These are phyloP conservation scores for Baccha elongata DNA, from an alignment of 2,888 invertebrate species.

Conservation along the genomic window DNA sequence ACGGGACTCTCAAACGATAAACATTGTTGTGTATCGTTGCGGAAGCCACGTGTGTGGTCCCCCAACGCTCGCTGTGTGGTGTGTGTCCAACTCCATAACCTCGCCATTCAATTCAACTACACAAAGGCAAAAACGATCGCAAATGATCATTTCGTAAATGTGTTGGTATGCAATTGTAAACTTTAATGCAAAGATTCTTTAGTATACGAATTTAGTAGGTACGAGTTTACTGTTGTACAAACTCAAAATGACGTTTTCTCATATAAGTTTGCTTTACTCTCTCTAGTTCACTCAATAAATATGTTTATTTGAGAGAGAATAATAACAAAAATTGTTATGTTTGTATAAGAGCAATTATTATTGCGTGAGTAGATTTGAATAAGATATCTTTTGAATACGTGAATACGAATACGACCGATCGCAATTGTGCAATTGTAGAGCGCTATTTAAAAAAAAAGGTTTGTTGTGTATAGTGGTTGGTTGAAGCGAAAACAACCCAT, in stretches of 20 bases:
- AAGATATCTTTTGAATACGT: neutral
- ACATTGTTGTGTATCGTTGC: conserved; percentile 72
- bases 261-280: conserved; percentile 13
- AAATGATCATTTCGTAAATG: neutral
- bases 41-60: conserved; percentile 76
- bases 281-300: conserved; percentile 10
- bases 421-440: conserved; percentile 41
- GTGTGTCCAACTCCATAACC: conserved; percentile 34
- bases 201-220: neutral
- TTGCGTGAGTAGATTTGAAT: neutral
- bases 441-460: conserved; percentile 3
- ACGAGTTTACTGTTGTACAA: conserved; percentile 48
- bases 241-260: conserved; percentile 2
- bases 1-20: conserved; percentile 66
- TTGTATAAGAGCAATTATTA: conserved; percentile 4
- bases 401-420: conserved; percentile 18
- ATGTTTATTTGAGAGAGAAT: conserved; percentile 62
- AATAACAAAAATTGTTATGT: conserved; percentile 1
- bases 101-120: conserved; percentile 43
- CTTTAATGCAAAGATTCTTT: conserved; percentile 2
- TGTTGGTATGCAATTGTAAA: conserved; percentile 35
- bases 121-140: conserved; percentile 8
- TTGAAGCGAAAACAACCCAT: conserved; percentile 2
- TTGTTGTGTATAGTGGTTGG: no score
- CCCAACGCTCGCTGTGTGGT: conserved; percentile 47